Evolutionary conservation across 2,113 vertebrate genomes (phyloP).

Genomic region (Halcyon senegalensis): DNA sequence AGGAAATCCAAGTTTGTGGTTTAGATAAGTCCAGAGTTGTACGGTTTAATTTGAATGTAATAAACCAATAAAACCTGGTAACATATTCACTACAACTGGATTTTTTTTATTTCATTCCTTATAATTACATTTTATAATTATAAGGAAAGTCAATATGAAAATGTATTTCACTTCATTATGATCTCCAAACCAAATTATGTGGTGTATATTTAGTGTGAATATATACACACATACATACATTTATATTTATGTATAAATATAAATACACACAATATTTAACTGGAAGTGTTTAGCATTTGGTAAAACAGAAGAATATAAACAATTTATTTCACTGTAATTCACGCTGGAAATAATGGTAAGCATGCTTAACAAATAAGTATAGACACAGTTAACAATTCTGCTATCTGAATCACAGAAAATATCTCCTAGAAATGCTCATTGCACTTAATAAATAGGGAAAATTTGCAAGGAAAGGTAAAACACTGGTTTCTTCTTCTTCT

Average conservation of each 20-base stretch:
- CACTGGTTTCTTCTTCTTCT: accelerated
- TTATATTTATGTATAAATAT: background rate
- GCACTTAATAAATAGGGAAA: background rate
- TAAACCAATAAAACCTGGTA: background rate
- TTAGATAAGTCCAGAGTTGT: background rate
- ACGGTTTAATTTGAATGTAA: background rate
- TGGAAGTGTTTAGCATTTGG: background rate
- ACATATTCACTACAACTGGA: background rate
- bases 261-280: background rate
- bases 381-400: background rate
- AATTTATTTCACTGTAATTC: background rate
- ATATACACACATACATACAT: background rate
- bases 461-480: background rate
- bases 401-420: background rate
- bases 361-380: background rate
- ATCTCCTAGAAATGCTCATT: background rate
- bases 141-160: background rate
- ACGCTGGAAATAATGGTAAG: background rate
- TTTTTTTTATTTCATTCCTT: background rate
- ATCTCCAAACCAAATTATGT: background rate
- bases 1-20: background rate
- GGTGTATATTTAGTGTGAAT: background rate
- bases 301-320: background rate
- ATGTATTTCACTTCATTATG: background rate
- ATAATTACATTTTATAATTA: background rate